Conservation (phyloP, 2,797 vertebrate genomes). For the Phoxinus dragarum region DNA sequence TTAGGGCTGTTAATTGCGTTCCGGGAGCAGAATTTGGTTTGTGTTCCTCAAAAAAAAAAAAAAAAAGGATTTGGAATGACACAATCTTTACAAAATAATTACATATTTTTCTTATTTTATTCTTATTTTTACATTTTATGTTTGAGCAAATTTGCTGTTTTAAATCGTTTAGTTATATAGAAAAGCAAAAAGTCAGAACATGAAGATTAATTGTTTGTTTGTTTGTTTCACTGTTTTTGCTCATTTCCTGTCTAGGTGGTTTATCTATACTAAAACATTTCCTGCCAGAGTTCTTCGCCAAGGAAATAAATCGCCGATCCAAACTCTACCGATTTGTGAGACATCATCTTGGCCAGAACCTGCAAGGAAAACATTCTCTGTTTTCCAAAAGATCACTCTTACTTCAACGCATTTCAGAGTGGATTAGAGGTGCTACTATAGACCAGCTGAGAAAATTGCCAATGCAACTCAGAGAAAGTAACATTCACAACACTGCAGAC, state of each 20-base stretch:
- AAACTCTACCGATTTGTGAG: constrained; percentile 64
- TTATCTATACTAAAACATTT: constrained; percentile 47
- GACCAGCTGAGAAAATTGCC: constrained; percentile 63
- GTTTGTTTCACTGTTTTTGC: background rate
- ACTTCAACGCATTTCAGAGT: background rate
- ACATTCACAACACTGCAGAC: constrained; percentile 20
- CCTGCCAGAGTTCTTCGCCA: constrained; percentile 60
- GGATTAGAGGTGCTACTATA: constrained; percentile 57
- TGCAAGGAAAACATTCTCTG: background rate
- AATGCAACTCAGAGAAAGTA: constrained; percentile 48
- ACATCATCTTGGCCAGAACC: background rate
- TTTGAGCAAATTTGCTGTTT: background rate
- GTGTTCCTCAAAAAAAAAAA: too few species aligned
- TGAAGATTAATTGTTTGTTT: background rate
- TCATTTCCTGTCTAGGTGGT: constrained; percentile 55
- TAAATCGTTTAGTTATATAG: background rate
- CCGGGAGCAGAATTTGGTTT: too few species aligned
- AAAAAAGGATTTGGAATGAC: background rate
- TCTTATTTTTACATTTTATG: background rate
- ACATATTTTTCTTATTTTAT: too few species aligned
- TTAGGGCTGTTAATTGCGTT: too few species aligned
- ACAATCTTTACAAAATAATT: background rate
- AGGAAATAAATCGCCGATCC: constrained; percentile 36
- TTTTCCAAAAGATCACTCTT: background rate
- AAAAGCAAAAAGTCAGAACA: background rate